Conservation (phyloP, 2,888 invertebrate genomes). For the Drosophila pseudotalamancana region DNA sequence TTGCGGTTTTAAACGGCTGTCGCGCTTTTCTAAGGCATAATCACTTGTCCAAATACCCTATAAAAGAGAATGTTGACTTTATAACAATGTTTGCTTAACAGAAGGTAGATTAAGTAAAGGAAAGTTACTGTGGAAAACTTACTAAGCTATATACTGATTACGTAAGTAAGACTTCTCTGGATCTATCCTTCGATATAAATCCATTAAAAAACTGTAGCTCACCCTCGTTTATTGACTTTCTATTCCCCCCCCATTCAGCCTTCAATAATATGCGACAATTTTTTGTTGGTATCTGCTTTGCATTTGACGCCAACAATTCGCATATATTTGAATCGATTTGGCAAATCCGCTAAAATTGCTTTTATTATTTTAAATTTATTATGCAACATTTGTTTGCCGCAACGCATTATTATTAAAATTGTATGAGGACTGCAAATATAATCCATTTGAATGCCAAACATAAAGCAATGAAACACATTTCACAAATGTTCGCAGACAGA, state of each 20-base stretch:
- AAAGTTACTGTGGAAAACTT: no score
- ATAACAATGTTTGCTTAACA: no score
- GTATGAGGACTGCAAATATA: conserved; percentile 17
- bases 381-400: conserved; percentile 32
- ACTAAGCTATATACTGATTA: no score
- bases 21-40: conserved; percentile 60
- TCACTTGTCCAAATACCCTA: conserved; percentile 41
- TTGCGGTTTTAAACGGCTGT: conserved; percentile 45
- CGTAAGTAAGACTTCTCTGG: no score
- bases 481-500: conserved; percentile 25
- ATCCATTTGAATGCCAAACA: conserved; percentile 11
- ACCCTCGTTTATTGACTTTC: background rate
- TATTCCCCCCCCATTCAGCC: background rate
- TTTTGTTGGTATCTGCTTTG: conserved; percentile 15
- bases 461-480: conserved; percentile 15
- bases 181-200: no score
- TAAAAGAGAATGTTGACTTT: background rate
- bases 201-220: conserved; percentile 7
- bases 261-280: conserved; percentile 24
- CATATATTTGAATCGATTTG: conserved; percentile 17
- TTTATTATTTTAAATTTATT: background rate
- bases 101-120: no score
- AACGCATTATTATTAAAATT: conserved; percentile 40
- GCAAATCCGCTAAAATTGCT: conserved; percentile 2
- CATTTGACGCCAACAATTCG: conserved; percentile 38